Evolutionary conservation across 2,888 invertebrate genomes (phyloP), one percentile per base, ranked within the genome.

Genomic region (Trilocha varians): DNA sequence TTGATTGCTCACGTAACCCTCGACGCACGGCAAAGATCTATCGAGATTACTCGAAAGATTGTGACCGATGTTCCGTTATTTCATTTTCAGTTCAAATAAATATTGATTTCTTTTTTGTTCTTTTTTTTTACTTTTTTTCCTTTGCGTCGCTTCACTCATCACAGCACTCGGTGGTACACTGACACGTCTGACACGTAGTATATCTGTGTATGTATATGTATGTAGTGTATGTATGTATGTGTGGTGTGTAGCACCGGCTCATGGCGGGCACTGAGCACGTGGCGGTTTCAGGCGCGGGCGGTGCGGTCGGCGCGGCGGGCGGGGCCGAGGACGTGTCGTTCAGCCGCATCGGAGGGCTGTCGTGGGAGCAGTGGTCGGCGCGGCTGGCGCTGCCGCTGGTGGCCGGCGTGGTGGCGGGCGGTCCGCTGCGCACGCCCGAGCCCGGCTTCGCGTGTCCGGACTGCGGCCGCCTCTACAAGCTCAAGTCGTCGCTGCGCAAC

Each of bases 391-490:
- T 91, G 79, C 91, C 91, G 44, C 87, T 91, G 72, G 89, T 90
- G 65, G 84, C 87, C 44, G 69, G 64, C 79, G 57, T 47, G 36
- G 33, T 52, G 56, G 52, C 55, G 36, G 17, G 36, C 40, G 46
- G 55, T 78, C 65, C 34, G 61, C 60, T 58, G 62, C 57, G 45
- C 47, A 33, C 48, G 38, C 17, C 36, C 67, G 88, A 87, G 52
- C 87, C 88, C 52, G 87, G 88, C 65, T 93, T 93, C 87, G 88
- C 90, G 45, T 94, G 94, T 77, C 90, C 92, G 42, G 93, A 93
- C 62, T 95, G 95, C 78, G 94, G 93, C 47, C 88, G 95, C 53
- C 90, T 93, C 50, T 95, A 95, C 84, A 95, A 95, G 75, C 88
- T 95, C 55, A 95, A 95, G 80, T 94, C 94, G 56, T 94, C 94